These are phyloP conservation scores for Carcharodon carcharias DNA, from an alignment of 2,797 vertebrate genomes.

Conservation along the genomic window DNA sequence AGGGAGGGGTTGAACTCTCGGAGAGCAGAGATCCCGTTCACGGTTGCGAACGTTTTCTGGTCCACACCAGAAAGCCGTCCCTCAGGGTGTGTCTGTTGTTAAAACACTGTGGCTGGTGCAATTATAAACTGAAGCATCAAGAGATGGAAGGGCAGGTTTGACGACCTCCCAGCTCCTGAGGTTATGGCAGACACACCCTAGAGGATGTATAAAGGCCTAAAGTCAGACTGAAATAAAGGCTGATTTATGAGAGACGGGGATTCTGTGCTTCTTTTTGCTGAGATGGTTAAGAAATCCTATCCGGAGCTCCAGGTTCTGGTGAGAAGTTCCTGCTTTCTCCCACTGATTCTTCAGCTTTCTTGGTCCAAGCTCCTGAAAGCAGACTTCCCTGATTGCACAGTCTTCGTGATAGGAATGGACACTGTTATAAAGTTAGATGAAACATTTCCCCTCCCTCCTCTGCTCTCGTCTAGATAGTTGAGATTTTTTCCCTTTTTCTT, in stretches of 20 bases:
- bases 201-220: background rate
- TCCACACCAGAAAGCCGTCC: background rate
- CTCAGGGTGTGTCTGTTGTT: too few relatives aligned
- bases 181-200: background rate
- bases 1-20: too few relatives aligned
- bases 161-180: too few relatives aligned
- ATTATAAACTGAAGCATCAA: background rate
- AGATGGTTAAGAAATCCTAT: background rate
- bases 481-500: background rate
- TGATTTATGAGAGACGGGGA: background rate
- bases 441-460: background rate
- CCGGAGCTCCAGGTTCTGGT: background rate
- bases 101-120: too few relatives aligned
- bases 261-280: background rate
- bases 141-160: background rate
- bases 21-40: too few relatives aligned
- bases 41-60: background rate
- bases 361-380: background rate
- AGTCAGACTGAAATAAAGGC: background rate
- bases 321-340: background rate
- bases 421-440: background rate
- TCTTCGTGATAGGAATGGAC: background rate
- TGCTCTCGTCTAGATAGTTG: background rate
- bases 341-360: too few relatives aligned
- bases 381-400: background rate